These are phyloP conservation scores for Drosophila putrida DNA, from an alignment of 2,888 invertebrate species.

Conservation along the genomic window DNA sequence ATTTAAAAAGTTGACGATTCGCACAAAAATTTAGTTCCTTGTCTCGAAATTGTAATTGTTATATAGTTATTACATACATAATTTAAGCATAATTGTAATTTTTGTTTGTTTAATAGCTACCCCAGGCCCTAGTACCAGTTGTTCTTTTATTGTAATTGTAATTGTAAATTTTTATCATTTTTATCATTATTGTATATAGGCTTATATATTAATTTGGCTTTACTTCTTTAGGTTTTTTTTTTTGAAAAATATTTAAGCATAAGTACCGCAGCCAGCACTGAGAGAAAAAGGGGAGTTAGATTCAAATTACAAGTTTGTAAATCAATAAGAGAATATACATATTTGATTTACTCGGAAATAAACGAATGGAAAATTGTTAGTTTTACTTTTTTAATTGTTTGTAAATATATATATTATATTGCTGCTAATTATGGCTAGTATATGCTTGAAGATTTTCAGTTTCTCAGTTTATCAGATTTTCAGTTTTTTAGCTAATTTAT, in stretches of 20 bases:
- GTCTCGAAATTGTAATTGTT: conserved; percentile 51
- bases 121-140: conserved; percentile 76
- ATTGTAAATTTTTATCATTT: background rate
- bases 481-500: conserved; percentile 12
- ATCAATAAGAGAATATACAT: conserved; percentile 8
- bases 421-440: conserved; percentile 37
- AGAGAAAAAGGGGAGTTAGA: conserved; percentile 13
- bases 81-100: conserved; percentile 36
- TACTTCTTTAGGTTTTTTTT: conserved; percentile 34
- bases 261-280: conserved; percentile 65
- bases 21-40: conserved; percentile 60
- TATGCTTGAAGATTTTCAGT: conserved; percentile 38
- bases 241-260: conserved; percentile 46
- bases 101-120: conserved; percentile 58
- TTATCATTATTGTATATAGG: conserved; percentile 36
- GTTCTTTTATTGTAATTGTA: conserved; percentile 36
- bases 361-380: conserved; percentile 19
- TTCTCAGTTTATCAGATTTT: background rate
- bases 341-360: conserved; percentile 11
- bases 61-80: conserved; percentile 24
- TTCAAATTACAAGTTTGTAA: conserved; percentile 22
- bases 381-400: conserved; percentile 7
- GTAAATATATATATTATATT: conserved; percentile 3
- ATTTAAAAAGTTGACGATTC: conserved; percentile 64
- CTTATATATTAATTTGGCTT: conserved; percentile 78